Conservation (phyloP, 2,888 invertebrate genomes). For the Lasioglossum calceatum region DNA sequence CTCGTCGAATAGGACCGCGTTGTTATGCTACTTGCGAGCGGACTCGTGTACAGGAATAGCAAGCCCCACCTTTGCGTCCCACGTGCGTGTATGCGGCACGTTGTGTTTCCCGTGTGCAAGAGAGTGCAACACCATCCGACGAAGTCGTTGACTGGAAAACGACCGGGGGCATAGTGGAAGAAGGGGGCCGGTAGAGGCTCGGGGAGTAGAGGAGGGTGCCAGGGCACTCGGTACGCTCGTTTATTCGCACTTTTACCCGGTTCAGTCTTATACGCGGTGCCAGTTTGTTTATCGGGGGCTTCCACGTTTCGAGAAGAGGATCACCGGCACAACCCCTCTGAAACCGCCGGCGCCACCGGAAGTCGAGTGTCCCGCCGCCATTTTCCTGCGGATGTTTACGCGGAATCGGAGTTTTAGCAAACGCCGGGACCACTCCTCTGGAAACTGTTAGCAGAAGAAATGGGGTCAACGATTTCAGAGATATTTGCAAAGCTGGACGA, state of each 20-base stretch:
- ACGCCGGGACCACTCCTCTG: neutral
- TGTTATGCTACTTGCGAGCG: conserved; percentile 73
- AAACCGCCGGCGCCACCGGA: conserved; percentile 10
- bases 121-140: conserved; percentile 56
- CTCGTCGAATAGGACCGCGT: conserved; percentile 52
- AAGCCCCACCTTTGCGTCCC: conserved; percentile 53
- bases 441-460: neutral
- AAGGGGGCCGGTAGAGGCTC: conserved; percentile 5
- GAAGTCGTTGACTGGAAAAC: conserved; percentile 69
- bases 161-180: conserved; percentile 23
- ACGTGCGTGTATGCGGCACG: conserved; percentile 53
- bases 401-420: neutral
- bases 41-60: conserved; percentile 65
- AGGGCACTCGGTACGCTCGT: conserved; percentile 47
- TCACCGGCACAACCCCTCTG: neutral
- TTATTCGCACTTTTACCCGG: conserved; percentile 64
- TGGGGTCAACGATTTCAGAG: neutral
- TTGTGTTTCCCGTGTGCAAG: conserved; percentile 50
- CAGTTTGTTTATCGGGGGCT: conserved; percentile 42
- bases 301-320: conserved; percentile 14
- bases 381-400: conserved; percentile 9
- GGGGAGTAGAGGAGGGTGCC: conserved; percentile 20
- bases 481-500: neutral
- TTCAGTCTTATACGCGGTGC: conserved; percentile 37
- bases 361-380: neutral